Evolutionary conservation across 1,140 invertebrate species (phyloP), one percentile per base, ranked within the genome.

Genomic region (Drosophila prosaltans): DNA sequence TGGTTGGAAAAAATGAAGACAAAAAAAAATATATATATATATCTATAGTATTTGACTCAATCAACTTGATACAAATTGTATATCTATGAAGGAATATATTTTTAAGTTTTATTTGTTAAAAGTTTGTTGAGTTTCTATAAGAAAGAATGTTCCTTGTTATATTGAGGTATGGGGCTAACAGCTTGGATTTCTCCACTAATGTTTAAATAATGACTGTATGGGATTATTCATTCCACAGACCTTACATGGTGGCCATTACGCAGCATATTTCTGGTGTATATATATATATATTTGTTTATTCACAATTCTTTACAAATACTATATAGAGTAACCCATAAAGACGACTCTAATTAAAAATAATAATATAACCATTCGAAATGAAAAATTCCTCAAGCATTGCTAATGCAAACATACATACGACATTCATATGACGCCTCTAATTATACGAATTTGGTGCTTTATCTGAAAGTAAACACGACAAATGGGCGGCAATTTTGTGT

Each of bases 401-500:
- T 79, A 86, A 81, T 85, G 78, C 80, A 85, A 73, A 72, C 78
- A 85, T 51, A 51, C 21, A 5, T 30, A 30, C 16, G 16, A 16
- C 4, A 30, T 4, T 30, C 9, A 21, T 51, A 51, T 79, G 83
- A 88, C 82, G 75, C 64, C 69, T 79, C 83, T 88, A 86, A 88
- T 86, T 86, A 88, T 88, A 79, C 74, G 79, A 86, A 80, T 88
- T 82, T 82, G 66, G 72, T 66, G 83, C 82, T 62, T 82, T 88
- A 86, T 86, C 82, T 82, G 72, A 69, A 76, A 71, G 83, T 76
- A 80, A 88, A 86, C 79, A 88, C 72, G 82, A 78, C 78, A 85
- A 81, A 81, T 82, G 82, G 82, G 81, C 79, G 82, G 59, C 79
- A 48, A 62, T 82, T 80, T 65, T 48, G 26, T 59, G 66, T 30